Evolutionary conservation across 2,113 vertebrate genomes (phyloP).

Genomic region (Mastomys coucha): DNA sequence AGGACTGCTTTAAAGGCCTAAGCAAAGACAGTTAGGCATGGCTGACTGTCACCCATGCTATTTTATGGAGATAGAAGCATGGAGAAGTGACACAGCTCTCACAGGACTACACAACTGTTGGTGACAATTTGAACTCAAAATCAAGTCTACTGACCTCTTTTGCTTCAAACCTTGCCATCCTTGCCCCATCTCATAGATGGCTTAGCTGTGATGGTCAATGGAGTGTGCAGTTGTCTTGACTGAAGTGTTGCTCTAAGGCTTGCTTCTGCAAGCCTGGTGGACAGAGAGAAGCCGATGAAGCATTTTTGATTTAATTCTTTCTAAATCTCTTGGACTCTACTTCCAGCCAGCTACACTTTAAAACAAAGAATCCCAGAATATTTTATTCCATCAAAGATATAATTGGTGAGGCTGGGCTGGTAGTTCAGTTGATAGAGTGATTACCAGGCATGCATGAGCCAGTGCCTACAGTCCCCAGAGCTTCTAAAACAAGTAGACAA

Average conservation of each 20-base stretch:
- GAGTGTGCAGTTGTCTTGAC: slow-evolving; percentile 26
- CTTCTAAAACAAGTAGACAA: not conserved
- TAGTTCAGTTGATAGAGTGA: not conserved
- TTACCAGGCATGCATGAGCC: too few species aligned
- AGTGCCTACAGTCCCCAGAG: not conserved
- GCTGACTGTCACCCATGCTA: not conserved
- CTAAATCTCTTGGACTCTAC: not conserved
- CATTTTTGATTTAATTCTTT: slow-evolving; percentile 46
- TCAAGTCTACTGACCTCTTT: not conserved
- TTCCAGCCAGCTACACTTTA: slow-evolving; percentile 20
- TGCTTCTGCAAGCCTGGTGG: not conserved
- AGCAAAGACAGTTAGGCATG: not conserved
- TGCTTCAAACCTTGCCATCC: not conserved
- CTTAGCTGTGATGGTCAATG: not conserved
- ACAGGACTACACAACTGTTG: not conserved
- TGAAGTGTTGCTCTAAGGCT: not conserved
- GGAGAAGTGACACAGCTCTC: not conserved
- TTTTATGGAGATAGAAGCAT: slow-evolving; percentile 13
- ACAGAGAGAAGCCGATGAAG: slow-evolving; percentile 31
- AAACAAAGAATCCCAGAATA: slow-evolving; percentile 49
- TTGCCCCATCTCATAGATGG: slow-evolving; percentile 1
- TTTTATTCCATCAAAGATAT: slow-evolving; percentile 56
- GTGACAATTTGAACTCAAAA: slow-evolving; percentile 17
- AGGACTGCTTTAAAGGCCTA: not conserved
- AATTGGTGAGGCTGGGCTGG: not conserved